A percentile compares a stretch with the other conserved stretches of the same genome.
These are phyloP conservation scores for Microcebus jonahi DNA, from an alignment of 2,113 vertebrate species.

Conservation along the genomic window DNA sequence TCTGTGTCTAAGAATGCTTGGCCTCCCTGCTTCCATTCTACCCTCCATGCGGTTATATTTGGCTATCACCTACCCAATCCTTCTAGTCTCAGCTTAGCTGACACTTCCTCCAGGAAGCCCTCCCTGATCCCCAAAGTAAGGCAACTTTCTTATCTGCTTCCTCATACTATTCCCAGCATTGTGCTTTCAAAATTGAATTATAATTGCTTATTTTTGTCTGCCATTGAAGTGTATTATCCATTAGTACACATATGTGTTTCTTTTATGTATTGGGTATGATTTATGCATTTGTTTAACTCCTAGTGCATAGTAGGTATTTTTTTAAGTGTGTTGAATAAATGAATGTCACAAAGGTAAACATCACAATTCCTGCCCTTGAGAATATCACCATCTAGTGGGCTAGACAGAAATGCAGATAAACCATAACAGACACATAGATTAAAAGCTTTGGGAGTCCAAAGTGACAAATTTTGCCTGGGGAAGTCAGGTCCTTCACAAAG, in stretches of 20 bases:
- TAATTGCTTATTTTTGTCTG: neutral
- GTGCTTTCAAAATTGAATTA: neutral
- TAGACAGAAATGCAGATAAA: neutral
- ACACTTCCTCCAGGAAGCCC: neutral
- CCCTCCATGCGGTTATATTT: neutral
- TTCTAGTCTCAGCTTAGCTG: neutral
- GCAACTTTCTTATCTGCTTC: neutral
- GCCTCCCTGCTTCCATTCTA: neutral
- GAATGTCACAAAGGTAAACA: neutral
- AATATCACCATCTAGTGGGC: slow-evolving; percentile 72
- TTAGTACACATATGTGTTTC: neutral
- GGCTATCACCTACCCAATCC: neutral
- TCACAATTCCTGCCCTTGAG: slow-evolving; percentile 53
- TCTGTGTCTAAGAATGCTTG: neutral
- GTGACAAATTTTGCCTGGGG: neutral
- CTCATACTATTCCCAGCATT: neutral
- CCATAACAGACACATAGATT: neutral
- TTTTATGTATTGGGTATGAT: neutral
- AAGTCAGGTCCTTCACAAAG: neutral
- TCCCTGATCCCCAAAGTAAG: neutral
- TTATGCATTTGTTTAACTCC: neutral
- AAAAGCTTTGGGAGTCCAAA: neutral
- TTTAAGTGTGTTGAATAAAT: neutral
- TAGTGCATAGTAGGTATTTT: neutral
- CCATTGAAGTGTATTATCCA: neutral